Percentiles rank a stretch among this genome's conserved stretches.
Evolutionary conservation across 2,113 vertebrate species (phyloP).

Genomic region (Ceratotherium simum): DNA sequence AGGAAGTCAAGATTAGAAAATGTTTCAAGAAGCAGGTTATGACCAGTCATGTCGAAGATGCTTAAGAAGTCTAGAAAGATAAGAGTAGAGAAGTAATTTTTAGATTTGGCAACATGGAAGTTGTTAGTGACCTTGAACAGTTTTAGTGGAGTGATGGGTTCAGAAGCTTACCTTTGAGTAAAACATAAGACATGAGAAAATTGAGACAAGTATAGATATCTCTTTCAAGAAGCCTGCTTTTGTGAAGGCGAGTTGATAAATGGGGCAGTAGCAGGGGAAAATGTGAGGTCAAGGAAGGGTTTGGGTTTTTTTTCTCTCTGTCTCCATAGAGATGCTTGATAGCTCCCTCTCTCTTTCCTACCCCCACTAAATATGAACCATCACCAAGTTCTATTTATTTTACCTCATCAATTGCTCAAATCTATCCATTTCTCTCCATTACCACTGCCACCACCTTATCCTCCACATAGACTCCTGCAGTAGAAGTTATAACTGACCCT

Average conservation of each 20-base stretch:
- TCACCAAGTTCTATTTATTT: conserved; percentile 13
- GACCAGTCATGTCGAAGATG: neutral
- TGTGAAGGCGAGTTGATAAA: neutral
- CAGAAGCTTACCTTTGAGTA: neutral
- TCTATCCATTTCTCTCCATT: conserved; percentile 8
- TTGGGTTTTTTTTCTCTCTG: neutral
- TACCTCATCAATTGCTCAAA: neutral
- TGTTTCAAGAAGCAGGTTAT: neutral
- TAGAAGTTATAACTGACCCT: neutral
- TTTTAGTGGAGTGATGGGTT: neutral
- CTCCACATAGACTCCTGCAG: neutral
- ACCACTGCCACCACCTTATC: neutral
- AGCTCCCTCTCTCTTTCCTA: neutral
- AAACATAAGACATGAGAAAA: neutral
- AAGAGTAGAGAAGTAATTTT: neutral
- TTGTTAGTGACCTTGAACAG: neutral
- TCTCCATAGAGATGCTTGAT: neutral
- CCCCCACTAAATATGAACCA: neutral
- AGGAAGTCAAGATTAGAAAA: neutral
- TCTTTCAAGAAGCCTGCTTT: neutral
- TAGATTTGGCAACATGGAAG: neutral
- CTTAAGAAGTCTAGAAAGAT: neutral
- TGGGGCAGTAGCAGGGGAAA: neutral
- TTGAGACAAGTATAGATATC: neutral
- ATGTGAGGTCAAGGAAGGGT: neutral